phyloP scores from a whole-genome alignment of 2,797 vertebrate genomes.

The Sebastes aleutianus region DNA sequence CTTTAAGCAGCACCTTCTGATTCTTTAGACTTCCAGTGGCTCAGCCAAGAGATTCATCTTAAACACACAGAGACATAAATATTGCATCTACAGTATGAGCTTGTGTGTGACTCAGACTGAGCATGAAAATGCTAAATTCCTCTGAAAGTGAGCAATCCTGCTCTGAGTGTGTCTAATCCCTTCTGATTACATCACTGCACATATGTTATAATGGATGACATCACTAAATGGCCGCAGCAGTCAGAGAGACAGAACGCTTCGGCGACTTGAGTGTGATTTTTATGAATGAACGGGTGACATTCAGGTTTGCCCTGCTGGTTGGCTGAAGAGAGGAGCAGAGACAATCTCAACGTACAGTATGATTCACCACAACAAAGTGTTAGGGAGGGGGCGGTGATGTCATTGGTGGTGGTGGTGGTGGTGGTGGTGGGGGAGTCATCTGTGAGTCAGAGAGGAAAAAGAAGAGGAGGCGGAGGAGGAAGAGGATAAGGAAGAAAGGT shows the following conservation, averaged over 20 bases:
- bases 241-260: constrained; percentile 10
- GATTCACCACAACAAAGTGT: constrained; percentile 77
- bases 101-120: neutral
- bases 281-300: constrained; percentile 54
- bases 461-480: constrained; percentile 49
- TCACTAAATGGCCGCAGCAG: neutral
- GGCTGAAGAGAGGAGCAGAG: constrained; percentile 38
- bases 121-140: neutral
- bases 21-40: neutral
- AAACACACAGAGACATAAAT: neutral
- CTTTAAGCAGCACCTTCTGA: neutral
- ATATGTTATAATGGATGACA: neutral
- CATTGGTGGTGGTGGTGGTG: constrained; percentile 56
- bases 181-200: neutral
- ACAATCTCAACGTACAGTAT: constrained; percentile 70
- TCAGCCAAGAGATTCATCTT: neutral
- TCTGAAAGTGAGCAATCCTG: neutral
- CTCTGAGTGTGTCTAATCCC: neutral
- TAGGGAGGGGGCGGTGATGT: constrained; percentile 72
- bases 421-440: constrained; percentile 63
- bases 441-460: constrained; percentile 77
- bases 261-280: constrained; percentile 22
- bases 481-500: constrained; percentile 59
- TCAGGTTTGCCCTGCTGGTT: constrained; percentile 45
- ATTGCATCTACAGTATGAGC: neutral